Conservation (phyloP, 2,113 vertebrate species). For the Steatornis caripensis region DNA sequence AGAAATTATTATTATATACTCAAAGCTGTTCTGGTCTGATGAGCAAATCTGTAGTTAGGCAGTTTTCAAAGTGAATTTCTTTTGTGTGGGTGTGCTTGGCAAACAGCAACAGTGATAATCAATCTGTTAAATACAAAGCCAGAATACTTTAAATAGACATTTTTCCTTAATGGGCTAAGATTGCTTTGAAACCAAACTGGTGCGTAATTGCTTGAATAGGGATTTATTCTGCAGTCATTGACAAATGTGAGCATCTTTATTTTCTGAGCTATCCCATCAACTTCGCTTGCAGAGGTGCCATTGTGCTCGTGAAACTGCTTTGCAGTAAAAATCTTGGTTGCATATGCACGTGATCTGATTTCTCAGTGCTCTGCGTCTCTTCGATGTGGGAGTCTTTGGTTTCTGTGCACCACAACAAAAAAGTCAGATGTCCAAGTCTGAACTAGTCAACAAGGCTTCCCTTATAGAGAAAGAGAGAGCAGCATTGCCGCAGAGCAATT, state of each 20-base stretch:
- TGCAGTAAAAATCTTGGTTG: background rate
- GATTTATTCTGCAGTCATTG: constrained; percentile 1
- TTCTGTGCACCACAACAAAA: background rate
- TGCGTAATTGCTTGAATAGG: constrained; percentile 10
- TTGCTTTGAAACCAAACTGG: constrained; percentile 4
- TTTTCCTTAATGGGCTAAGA: constrained; percentile 31
- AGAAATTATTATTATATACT: constrained; percentile 31
- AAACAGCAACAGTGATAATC: background rate
- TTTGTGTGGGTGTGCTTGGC: constrained; percentile 20
- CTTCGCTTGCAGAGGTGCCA: background rate
- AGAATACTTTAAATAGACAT: constrained; percentile 16
- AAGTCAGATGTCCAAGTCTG: background rate
- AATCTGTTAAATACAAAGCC: constrained; percentile 42
- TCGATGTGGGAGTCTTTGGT: background rate
- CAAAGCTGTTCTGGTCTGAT: constrained; percentile 21
- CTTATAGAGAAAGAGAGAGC: background rate
- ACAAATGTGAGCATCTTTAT: background rate
- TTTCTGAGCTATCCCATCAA: constrained; percentile 2
- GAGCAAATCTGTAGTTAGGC: background rate
- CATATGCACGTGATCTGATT: background rate
- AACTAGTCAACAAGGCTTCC: background rate
- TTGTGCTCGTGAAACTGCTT: background rate
- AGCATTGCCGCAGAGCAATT: background rate
- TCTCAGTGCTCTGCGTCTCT: background rate
- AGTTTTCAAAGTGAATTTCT: constrained; percentile 32